Base-by-base conservation (phyloP, 92 coral and sea anemone species). In the Paramuricea clavata region DNA sequence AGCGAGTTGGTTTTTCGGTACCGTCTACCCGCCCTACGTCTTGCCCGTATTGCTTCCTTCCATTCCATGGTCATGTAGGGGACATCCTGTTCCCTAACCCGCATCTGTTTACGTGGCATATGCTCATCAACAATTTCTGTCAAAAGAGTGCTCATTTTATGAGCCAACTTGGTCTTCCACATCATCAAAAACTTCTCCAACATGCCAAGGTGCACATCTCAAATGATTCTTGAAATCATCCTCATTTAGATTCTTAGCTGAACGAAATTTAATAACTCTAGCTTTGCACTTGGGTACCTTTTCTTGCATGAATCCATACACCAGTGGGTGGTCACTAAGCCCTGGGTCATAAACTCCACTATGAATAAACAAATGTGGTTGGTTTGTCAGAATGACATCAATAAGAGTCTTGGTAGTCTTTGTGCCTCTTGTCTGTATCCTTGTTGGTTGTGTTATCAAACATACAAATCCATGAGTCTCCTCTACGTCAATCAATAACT, bases 311-410 rank as follows among this genome's bases (percentile, higher is more conserved):
- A 50, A 50, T 50, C 21, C 59, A 50, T 7, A 50, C 21, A 50
- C 59, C 11, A 50, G 11, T 2, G 59, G 17, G 21, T 50, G 59
- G 21, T 50, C 59, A 50, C 59, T 50, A 25, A 61, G 83, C 2
- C 89, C 92, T 59, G 74, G 76, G 60, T 83, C 92, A 25, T 9
- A 49, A 11, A 83, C 89, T 22, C 89, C 89, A 21, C 85, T 19
- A 8, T 17, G 3, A 68, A 85, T 89, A 85, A 85, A 73, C 79
- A 68, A 16, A 10, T 84, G 85, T 6, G 89, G 30, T 57, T 74
- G 69, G n/a, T 87, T 87, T 0, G 90, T 87, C 1, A 87, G 90
- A 17, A 87, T 56, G 8, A 88, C 88, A 34, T 84, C 92, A 28
- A 88, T 49, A 22, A 81, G 76, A 31, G 86, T 85, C 19, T 43